Base-by-base conservation (phyloP, 2,888 invertebrate species). In the Melieria omissa region DNA sequence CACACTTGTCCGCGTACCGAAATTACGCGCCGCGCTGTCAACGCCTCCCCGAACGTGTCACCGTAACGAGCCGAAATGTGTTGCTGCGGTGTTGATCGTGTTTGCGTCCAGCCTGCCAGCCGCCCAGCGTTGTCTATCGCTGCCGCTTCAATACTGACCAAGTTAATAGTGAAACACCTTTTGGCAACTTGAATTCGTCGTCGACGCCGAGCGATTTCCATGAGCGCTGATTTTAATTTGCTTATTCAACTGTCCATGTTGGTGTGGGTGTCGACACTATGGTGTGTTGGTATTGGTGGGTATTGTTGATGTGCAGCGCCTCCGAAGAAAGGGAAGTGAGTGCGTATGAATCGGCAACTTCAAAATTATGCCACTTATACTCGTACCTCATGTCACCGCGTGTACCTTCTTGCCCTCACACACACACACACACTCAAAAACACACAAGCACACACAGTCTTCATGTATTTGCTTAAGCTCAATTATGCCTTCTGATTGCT, bases 111-210 rank as follows among this genome's bases (percentile, higher is more conserved):
- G 58, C 55, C 29, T 29, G 29, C 29, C 29, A 29, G 29, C 29
- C 29, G 29, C 29, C 29, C 29, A 29, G 3, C 29, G 29, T 29
- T 29, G 44, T 61, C 61, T 42, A 41, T 52, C 66, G 16, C 9
- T 58, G 65, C 44, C 65, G 52, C 63, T 68, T 70, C 29, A 62
- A 57, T 58, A 73, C 73, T 73, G 65, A 49, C 64, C 68, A 63
- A 57, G 60, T 10, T 55, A n/a, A 16, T 54, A 54, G 64, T 60
- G 12, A 62, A 62, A 46, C 16, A 45, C 41, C 46, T 65, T 68
- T 65, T 72, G 68, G 60, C 60, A 66, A 72, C 68, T 58, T n/a
- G 58, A 29, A 60, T 5, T 52, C 9, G 14, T 8, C 52, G 9
- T 14, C 12, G 14, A 6, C 9, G 14, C 14, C 14, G 14, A 8